Evolutionary conservation across 1,140 invertebrate species (phyloP), one percentile per base, ranked within the genome.

Genomic region (Aphelinus certus): DNA sequence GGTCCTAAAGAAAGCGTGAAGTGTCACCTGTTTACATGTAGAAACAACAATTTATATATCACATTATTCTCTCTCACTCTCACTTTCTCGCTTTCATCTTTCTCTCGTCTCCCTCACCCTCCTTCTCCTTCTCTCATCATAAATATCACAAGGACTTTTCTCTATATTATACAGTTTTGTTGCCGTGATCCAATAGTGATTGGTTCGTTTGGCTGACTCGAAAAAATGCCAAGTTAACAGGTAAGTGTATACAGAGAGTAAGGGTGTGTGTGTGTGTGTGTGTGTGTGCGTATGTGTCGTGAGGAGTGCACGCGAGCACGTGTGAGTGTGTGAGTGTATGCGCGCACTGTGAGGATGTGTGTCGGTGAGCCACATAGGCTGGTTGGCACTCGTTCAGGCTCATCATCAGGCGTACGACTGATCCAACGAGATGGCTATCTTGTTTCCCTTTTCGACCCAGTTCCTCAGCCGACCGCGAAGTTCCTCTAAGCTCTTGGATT

Each of bases 401-500:
- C 61, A 76, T 57, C 45, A 46, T 76, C 68, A 76, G 69, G 75
- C 75, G 62, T 76, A 89, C 5, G 88, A 89, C 70, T 89, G 88
- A 79, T 90, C 89, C 49, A 90, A 80, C n/a, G 89, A 89, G 72
- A 89, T 83, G 62, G 88, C 85, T 75, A 89, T 85, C 80, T 93
- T 93, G 81, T 91, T 93, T 5, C 93, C 93, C 73, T 94, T 94
- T 73, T 95, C 94, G 1, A 95, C 94, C 91, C 94, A 94, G 83
- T 94, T 94, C 89, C 93, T 94, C 81, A 96, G 87, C 73, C 94
- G 89, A 0, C 94, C 95, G 4, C 95, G 86, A 60, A 96, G 83
- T 80, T 96, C 95, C 81, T 96, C 95, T 63, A 96, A 87, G 81
- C 94, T 95, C 87, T 95, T 95, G 46, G 94, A 95, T 85, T 96